These are phyloP conservation scores for Hucho hucho DNA, from an alignment of 2,113 vertebrate species.

Conservation along the genomic window DNA sequence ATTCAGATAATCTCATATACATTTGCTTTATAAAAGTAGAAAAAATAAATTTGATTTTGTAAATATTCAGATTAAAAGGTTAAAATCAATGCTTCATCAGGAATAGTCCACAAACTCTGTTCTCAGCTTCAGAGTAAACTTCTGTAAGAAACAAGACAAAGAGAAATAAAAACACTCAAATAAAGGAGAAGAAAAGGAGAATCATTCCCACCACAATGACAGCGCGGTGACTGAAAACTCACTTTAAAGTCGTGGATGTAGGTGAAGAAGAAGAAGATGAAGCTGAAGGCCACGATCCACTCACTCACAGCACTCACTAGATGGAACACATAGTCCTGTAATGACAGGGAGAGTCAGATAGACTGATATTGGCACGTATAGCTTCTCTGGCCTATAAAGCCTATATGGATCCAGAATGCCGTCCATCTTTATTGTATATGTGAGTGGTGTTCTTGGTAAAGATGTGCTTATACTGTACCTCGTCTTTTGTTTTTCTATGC, in stretches of 20 bases:
- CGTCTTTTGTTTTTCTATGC: constrained; percentile 77
- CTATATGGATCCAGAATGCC: neutral
- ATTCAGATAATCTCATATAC: neutral
- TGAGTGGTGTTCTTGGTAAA: neutral
- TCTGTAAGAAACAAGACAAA: constrained; percentile 43
- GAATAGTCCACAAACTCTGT: constrained; percentile 28
- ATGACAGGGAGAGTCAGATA: constrained; percentile 17
- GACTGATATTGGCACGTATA: neutral
- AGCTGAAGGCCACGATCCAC: constrained; percentile 90
- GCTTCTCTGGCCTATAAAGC: no score
- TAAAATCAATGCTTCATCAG: constrained; percentile 2
- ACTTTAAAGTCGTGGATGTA: constrained; percentile 95
- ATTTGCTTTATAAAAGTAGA: neutral
- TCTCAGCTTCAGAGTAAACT: constrained; percentile 60
- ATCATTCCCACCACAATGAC: neutral
- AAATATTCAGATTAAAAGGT: neutral
- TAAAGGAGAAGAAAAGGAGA: neutral
- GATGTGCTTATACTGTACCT: constrained; percentile 69
- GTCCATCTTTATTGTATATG: neutral
- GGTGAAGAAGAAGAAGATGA: constrained; percentile 90
- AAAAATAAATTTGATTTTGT: constrained; percentile 5
- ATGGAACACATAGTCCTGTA: constrained; percentile 76
- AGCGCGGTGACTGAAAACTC: constrained; percentile 39
- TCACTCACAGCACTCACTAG: constrained; percentile 85
- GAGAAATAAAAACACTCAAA: neutral